These are phyloP conservation scores for Diachasmimorpha longicaudata DNA, from an alignment of 1,140 invertebrate species.

Conservation along the genomic window DNA sequence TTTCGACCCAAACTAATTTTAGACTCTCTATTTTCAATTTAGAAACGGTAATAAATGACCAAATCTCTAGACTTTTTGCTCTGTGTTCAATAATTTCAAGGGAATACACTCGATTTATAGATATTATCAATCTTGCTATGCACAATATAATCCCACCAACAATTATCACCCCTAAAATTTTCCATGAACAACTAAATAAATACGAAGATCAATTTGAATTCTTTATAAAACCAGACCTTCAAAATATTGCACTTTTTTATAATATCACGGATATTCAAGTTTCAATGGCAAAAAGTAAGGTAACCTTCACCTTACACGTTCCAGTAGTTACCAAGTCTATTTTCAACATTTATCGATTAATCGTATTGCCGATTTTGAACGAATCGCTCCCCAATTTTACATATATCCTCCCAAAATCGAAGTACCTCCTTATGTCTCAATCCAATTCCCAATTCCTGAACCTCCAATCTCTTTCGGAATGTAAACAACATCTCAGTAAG, in stretches of 20 bases:
- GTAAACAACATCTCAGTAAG: background rate
- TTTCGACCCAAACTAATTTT: background rate
- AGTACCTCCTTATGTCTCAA: constrained; percentile 14
- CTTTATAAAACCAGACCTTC: background rate
- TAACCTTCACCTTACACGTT: background rate
- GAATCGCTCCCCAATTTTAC: background rate
- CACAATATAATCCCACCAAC: constrained; percentile 40
- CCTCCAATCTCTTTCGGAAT: constrained; percentile 21
- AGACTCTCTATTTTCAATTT: no score
- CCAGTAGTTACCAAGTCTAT: background rate
- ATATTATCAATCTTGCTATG: constrained; percentile 42
- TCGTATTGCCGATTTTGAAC: background rate
- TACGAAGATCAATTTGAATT: constrained; percentile 33
- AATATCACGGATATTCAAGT: background rate
- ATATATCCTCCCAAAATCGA: background rate
- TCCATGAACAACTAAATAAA: constrained; percentile 36
- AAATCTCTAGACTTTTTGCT: constrained; percentile 25
- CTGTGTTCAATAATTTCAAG: constrained; percentile 33
- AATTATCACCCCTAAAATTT: constrained; percentile 36
- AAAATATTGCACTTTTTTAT: background rate
- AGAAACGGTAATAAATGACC: background rate
- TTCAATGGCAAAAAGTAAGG: background rate
- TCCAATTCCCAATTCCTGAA: constrained; percentile 16
- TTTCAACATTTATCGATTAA: background rate
- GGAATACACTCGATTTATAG: constrained; percentile 38